Percentiles rank a stretch among this genome's conserved stretches.
Evolutionary conservation across 1,140 invertebrate species (phyloP).

Genomic region (Frieseomelitta varia): DNA sequence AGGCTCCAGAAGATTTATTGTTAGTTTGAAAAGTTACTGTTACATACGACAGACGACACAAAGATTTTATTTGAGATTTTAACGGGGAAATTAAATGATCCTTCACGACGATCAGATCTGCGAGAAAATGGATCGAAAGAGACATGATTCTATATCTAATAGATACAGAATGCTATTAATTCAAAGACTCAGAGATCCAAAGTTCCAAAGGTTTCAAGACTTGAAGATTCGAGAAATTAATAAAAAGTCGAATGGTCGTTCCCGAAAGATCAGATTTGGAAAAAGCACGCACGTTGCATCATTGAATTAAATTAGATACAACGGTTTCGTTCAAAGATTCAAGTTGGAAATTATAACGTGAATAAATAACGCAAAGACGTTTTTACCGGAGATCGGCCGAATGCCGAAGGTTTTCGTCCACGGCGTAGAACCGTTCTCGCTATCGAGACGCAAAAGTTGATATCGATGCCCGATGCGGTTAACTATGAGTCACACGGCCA

Average conservation of each 20-base stretch:
- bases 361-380: background rate
- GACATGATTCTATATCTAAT: no score
- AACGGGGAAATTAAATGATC: background rate
- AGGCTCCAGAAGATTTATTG: background rate
- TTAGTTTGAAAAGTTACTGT: background rate
- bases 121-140: background rate
- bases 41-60: background rate
- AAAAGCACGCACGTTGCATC: no score
- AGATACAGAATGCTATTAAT: no score
- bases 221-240: no score
- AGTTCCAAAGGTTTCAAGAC: no score
- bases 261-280: no score
- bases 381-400: background rate
- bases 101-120: background rate
- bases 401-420: background rate
- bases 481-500: slow-evolving; percentile 58
- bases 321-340: no score
- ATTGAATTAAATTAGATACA: no score
- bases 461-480: slow-evolving; percentile 66
- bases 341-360: no score
- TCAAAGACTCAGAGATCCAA: no score
- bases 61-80: background rate
- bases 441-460: slow-evolving; percentile 59
- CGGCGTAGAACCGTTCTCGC: slow-evolving; percentile 13
- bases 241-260: no score